Evolutionary conservation across 1,140 invertebrate genomes (phyloP).

Genomic region (Cotesia glomerata): DNA sequence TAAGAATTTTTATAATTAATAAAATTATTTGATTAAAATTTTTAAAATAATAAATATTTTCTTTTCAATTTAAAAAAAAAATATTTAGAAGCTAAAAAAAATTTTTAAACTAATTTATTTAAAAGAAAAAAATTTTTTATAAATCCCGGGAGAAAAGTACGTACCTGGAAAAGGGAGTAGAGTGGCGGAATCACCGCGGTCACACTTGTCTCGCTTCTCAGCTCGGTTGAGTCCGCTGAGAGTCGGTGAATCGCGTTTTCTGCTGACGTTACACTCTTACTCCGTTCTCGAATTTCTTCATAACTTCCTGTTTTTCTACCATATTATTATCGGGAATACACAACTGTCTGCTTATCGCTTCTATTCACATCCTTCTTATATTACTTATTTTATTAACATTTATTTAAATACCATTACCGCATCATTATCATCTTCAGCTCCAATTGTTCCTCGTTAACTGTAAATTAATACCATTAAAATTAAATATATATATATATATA

Average conservation of each 20-base stretch:
- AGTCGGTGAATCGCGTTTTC: slow-evolving; percentile 28
- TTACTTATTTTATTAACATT: neutral
- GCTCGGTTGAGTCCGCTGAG: slow-evolving; percentile 23
- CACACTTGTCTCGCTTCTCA: slow-evolving; percentile 28
- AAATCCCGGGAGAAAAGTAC: neutral
- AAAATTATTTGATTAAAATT: too few relatives aligned
- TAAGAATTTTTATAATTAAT: too few relatives aligned
- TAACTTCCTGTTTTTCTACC: neutral
- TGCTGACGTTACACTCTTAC: slow-evolving; percentile 27
- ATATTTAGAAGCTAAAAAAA: too few relatives aligned
- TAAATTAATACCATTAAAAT: neutral
- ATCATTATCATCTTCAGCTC: neutral
- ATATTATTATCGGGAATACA: neutral
- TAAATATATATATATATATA: too few relatives aligned
- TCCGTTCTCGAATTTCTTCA: neutral
- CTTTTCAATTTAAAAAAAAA: too few relatives aligned
- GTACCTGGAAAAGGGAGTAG: slow-evolving; percentile 7
- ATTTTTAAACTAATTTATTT: too few relatives aligned
- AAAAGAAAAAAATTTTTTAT: too few relatives aligned
- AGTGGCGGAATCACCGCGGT: slow-evolving; percentile 16
- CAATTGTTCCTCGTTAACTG: slow-evolving; percentile 9
- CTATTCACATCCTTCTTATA: neutral
- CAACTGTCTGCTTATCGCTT: neutral
- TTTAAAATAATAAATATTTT: too few relatives aligned
- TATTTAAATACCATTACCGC: too few relatives aligned